Conservation (phyloP, 2,888 invertebrate genomes). For the Plebejus argus region DNA sequence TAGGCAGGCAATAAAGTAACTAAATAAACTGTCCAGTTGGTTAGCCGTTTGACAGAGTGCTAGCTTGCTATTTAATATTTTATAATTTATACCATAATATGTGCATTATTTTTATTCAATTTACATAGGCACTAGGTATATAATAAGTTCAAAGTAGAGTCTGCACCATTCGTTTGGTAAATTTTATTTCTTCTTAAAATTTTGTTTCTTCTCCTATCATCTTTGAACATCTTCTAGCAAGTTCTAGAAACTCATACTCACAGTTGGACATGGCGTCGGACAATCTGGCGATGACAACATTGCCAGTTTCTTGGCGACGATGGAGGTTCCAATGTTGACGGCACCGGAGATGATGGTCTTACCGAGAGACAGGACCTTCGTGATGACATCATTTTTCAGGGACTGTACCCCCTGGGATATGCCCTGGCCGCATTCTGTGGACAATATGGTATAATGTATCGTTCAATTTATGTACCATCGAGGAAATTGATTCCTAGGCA, state of each 20-base stretch:
- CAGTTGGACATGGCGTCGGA: background rate
- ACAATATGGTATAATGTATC: background rate
- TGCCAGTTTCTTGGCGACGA: slow-evolving; percentile 10
- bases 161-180: too few species aligned
- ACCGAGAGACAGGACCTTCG: background rate
- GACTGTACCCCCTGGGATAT: background rate
- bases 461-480: background rate
- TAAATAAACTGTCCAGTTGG: too few species aligned
- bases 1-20: too few species aligned
- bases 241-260: slow-evolving; percentile 3
- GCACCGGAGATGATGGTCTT: slow-evolving; percentile 19
- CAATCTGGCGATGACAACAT: slow-evolving; percentile 1
- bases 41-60: too few species aligned
- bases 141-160: background rate
- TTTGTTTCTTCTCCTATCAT: background rate
- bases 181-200: background rate
- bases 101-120: background rate
- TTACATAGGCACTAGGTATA: background rate
- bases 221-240: background rate
- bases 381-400: background rate
- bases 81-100: too few species aligned
- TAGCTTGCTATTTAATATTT: too few species aligned
- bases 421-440: background rate
- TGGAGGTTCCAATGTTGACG: background rate
- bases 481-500: too few species aligned